phyloP scores from a whole-genome alignment of 2,888 invertebrate genomes.

The Drosophila paranaensis region DNA sequence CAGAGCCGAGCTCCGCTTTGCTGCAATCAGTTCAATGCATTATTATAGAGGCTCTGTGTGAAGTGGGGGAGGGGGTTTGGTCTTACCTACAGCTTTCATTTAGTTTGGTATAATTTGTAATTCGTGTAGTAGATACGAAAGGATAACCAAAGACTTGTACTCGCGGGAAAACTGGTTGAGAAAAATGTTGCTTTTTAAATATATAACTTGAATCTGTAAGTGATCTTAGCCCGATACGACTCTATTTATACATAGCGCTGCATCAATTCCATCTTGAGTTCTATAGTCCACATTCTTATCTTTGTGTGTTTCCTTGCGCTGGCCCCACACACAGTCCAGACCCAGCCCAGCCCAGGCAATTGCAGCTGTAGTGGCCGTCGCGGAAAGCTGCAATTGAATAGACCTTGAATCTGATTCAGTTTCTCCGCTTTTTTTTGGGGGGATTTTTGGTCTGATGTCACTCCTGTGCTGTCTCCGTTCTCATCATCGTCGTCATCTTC shows the following conservation, averaged over 20 bases:
- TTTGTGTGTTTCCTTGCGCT: too few species aligned
- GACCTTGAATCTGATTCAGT: background rate
- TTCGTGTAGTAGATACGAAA: background rate
- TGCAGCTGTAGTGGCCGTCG: constrained; percentile 24
- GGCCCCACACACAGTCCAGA: too few species aligned
- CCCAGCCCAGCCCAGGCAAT: constrained; percentile 24
- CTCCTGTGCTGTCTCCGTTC: constrained; percentile 14
- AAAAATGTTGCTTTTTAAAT: background rate
- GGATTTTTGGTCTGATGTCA: constrained; percentile 31
- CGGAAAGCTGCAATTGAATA: constrained; percentile 37
- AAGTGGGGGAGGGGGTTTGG: accelerated
- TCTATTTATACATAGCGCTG: background rate
- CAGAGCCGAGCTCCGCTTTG: background rate
- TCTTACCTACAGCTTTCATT: constrained; percentile 5
- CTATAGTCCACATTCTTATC: background rate
- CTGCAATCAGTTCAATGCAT: background rate
- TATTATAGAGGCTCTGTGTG: background rate
- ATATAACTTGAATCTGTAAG: background rate
- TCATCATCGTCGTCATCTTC: constrained; percentile 8
- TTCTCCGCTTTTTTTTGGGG: background rate
- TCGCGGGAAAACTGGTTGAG: background rate
- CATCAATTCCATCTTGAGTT: background rate
- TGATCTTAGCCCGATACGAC: background rate
- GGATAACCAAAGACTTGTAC: background rate
- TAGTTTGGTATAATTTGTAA: background rate